Evolutionary conservation across 2,888 invertebrate genomes (phyloP), one percentile per base, ranked within the genome.

Genomic region (Plagodis dolabraria): DNA sequence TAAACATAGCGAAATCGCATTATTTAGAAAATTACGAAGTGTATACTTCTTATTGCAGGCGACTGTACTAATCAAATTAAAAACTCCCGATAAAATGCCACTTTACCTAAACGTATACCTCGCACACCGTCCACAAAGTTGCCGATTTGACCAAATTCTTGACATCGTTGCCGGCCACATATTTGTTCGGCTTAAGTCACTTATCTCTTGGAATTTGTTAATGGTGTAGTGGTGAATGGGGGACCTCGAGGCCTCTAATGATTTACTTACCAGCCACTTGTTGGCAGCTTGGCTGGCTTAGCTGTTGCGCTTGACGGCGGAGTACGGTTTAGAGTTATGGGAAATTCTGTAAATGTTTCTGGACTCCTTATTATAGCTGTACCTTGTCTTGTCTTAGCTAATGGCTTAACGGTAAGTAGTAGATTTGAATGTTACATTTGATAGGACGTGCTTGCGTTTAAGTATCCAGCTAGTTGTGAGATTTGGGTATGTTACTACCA

Each of bases 111-210:
- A 11, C 4, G 2, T 10, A 44, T 2, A 10, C 33, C 6, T 11
- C 7, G n/a, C 45, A 1, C 53, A 53, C 53, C 22, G 35, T 36
- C 33, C 76, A 84, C 80, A 82, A 83, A 87, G 82, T 80, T 74
- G 79, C 75, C 79, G 80, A 82, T 77, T 83, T 82, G 77, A 81
- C 84, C 80, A 85, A 89, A 91, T 90, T 88, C 89, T 86, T 87
- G 84, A 83, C 87, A 86, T 85, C 80, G 80, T 77, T 34, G 47
- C 53, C 38, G 56, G 33, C 78, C 79, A 83, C 84, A 83, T 86
- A 84, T 84, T 85, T 86, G 78, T 70, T 74, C 74, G 68, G 70
- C 48, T 49, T 54, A 52, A 47, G 43, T 55, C 50, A 34, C 59
- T 46, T 50, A 51, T 22, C 22, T 53, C 63, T 61, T 58, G 74